phyloP scores from a whole-genome alignment of 2,888 invertebrate genomes.

The Luffia ferchaultella region DNA sequence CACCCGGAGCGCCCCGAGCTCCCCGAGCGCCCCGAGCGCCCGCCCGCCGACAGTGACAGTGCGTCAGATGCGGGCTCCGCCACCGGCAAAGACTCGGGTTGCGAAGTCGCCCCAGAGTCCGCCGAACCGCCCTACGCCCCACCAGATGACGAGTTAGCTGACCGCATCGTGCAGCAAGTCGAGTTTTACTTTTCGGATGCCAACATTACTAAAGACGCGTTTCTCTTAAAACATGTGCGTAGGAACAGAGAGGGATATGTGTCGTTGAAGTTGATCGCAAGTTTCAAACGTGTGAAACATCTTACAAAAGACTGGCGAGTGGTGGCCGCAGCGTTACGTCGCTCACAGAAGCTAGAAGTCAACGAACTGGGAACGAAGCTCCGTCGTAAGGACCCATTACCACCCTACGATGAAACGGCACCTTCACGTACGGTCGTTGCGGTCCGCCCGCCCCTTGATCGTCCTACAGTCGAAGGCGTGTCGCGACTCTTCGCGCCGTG shows the following conservation, averaged over 20 bases:
- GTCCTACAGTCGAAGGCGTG: constrained; percentile 88
- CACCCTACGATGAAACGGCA: constrained; percentile 90
- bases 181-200: constrained; percentile 97
- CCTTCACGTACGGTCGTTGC: constrained; percentile 92
- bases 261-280: constrained; percentile 92
- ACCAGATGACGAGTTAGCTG: constrained; percentile 80
- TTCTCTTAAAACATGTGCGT: constrained; percentile 92
- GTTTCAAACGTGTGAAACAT: constrained; percentile 94
- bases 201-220: constrained; percentile 94
- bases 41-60: constrained; percentile 70
- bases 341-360: constrained; percentile 83
- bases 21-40: constrained; percentile 33
- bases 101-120: constrained; percentile 66
- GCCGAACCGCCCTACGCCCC: constrained; percentile 71
- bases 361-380: constrained; percentile 93
- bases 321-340: constrained; percentile 84
- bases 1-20: constrained; percentile 53
- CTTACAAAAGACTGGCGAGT: constrained; percentile 94
- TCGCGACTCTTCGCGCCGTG: constrained; percentile 88
- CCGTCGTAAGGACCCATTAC: constrained; percentile 83
- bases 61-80: constrained; percentile 71
- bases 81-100: constrained; percentile 73
- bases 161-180: constrained; percentile 85
- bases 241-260: constrained; percentile 96
- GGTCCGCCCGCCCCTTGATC: constrained; percentile 84